Evolutionary conservation across 2,888 invertebrate species (phyloP).

Genomic region (Vanessa cardui): DNA sequence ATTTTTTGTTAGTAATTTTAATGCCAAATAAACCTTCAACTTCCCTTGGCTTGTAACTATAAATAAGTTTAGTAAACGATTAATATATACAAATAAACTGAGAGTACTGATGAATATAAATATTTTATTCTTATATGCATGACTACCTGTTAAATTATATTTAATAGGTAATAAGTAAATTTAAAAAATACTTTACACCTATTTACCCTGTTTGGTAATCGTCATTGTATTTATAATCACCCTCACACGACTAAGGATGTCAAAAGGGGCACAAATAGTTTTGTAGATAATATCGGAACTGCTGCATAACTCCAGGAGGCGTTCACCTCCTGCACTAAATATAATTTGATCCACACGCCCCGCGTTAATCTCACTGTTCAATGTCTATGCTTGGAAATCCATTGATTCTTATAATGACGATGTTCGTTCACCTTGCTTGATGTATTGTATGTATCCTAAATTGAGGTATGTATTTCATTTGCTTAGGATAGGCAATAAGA

Average conservation of each 20-base stretch:
- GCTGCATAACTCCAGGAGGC: slow-evolving; percentile 29
- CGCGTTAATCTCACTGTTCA: slow-evolving; percentile 24
- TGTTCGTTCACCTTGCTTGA: neutral
- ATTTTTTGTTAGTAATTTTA: slow-evolving; percentile 32
- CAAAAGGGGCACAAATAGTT: slow-evolving; percentile 29
- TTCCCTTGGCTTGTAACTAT: slow-evolving; percentile 30
- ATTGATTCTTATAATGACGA: slow-evolving; percentile 14
- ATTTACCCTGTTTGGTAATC: no score
- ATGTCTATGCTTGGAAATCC: slow-evolving; percentile 17
- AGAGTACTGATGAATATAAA: neutral
- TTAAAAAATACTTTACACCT: no score
- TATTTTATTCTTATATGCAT: neutral
- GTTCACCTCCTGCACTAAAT: slow-evolving; percentile 41
- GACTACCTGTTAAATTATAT: neutral
- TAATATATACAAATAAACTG: slow-evolving; percentile 17
- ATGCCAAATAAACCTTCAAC: slow-evolving; percentile 38
- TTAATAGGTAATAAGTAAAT: no score
- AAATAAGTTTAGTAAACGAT: slow-evolving; percentile 39
- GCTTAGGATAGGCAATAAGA: neutral
- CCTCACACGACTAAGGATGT: slow-evolving; percentile 6
- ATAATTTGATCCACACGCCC: slow-evolving; percentile 37
- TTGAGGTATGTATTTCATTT: neutral
- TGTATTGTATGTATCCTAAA: no score
- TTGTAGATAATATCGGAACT: slow-evolving; percentile 27
- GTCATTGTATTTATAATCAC: neutral